Evolutionary conservation across 2,797 vertebrate genomes (phyloP).

Genomic region (Telmatherina bonti): DNA sequence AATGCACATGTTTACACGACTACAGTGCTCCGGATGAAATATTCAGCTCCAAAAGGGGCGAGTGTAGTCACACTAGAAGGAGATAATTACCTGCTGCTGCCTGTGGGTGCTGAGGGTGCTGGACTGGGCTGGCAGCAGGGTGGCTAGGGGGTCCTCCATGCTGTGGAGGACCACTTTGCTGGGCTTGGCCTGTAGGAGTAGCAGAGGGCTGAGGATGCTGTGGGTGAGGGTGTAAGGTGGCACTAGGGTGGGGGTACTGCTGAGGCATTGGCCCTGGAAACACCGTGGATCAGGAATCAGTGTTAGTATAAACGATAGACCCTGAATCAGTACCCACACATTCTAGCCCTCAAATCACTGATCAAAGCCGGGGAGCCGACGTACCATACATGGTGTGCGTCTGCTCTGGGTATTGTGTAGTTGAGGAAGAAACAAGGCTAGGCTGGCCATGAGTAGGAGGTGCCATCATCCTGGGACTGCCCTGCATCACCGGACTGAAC

Average conservation of each 20-base stretch:
- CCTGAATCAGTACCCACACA: neutral
- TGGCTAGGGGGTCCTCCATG: conserved; percentile 90
- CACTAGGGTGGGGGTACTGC: conserved; percentile 94
- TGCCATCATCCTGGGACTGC: conserved; percentile 95
- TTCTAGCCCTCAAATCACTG: neutral
- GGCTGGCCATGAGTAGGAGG: conserved; percentile 93
- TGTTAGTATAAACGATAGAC: neutral
- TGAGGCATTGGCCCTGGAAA: conserved; percentile 95
- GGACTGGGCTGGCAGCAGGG: conserved; percentile 95
- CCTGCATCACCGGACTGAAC: conserved; percentile 97
- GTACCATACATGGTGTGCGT: conserved; percentile 99
- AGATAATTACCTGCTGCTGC: conserved; percentile 79
- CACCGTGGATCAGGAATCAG: conserved; percentile 80
- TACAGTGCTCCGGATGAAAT: neutral
- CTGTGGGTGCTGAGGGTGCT: conserved; percentile 93
- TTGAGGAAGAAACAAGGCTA: conserved; percentile 92
- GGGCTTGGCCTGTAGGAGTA: conserved; percentile 95
- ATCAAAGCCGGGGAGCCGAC: conserved; percentile 46
- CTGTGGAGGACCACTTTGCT: conserved; percentile 87
- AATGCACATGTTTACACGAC: neutral
- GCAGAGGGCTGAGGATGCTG: conserved; percentile 97
- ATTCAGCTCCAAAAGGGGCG: neutral
- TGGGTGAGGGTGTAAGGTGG: conserved; percentile 92
- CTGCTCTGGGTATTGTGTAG: conserved; percentile 97
- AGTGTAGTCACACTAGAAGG: neutral